Percentiles rank a stretch among this genome's conserved stretches.
Conservation (phyloP, 1,140 invertebrate genomes). For the Telenomus remus region DNA sequence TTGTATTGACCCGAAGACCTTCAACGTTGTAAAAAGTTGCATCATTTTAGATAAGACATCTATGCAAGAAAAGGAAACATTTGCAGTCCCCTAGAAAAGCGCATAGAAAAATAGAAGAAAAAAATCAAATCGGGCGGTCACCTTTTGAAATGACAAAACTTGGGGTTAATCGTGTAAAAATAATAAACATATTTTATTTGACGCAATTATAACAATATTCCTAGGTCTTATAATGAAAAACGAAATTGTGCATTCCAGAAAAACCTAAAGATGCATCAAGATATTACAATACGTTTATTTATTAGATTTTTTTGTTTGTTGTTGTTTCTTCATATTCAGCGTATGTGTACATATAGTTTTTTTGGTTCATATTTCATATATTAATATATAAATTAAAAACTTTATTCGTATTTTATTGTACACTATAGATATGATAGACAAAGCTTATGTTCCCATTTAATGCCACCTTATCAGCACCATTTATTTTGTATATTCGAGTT, state of each 20-base stretch:
- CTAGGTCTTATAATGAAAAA: constrained; percentile 32
- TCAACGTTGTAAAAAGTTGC: too few relatives aligned
- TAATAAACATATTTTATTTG: constrained; percentile 46
- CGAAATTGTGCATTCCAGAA: constrained; percentile 37
- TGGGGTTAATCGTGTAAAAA: constrained; percentile 40
- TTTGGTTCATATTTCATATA: constrained; percentile 8
- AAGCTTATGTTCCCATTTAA: constrained; percentile 40
- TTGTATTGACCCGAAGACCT: too few relatives aligned
- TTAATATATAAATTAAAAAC: not conserved
- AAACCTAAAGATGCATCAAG: constrained; percentile 27
- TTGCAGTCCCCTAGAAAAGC: not conserved
- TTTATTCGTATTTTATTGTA: constrained; percentile 27
- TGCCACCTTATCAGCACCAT: constrained; percentile 18
- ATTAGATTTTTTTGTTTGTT: constrained; percentile 12
- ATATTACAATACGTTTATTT: constrained; percentile 25
- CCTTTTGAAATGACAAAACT: not conserved
- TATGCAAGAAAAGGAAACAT: too few relatives aligned
- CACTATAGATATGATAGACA: constrained; percentile 41
- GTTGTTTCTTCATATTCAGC: constrained; percentile 10
- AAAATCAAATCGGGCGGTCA: not conserved
- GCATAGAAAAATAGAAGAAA: not conserved
- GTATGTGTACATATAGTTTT: constrained; percentile 11
- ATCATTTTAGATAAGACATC: too few relatives aligned
- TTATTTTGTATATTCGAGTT: constrained; percentile 14
- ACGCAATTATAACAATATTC: constrained; percentile 33